A percentile compares a stretch with the other conserved stretches of the same genome.
Conservation (phyloP, 2,797 vertebrate genomes). For the Coendou prehensilis region DNA sequence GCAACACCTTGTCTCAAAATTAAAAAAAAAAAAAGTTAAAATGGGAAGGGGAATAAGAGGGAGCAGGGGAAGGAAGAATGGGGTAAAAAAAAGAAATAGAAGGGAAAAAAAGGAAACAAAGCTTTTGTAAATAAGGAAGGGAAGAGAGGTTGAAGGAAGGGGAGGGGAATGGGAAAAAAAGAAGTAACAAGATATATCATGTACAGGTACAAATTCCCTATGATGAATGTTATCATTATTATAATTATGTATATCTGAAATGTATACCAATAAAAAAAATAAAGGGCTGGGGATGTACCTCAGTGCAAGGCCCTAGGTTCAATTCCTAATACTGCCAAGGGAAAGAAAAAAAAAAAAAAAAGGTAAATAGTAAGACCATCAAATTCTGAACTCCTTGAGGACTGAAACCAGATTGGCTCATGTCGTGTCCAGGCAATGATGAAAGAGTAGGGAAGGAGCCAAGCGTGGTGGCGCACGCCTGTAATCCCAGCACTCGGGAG, state of each 20-base stretch:
- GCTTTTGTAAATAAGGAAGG: not conserved
- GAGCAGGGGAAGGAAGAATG: not conserved
- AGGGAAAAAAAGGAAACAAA: not conserved
- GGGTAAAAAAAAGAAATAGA: not conserved
- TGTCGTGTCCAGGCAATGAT: not conserved
- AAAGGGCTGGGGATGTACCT: not conserved
- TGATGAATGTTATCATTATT: not conserved
- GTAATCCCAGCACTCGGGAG: not conserved
- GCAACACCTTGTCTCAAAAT: not conserved
- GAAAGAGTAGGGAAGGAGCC: not conserved
- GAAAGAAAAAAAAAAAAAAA: not conserved
- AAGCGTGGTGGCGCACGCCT: not conserved
- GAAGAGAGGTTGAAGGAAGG: not conserved
- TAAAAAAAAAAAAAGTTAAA: not conserved
- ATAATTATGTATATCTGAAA: not conserved
- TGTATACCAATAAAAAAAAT: not conserved
- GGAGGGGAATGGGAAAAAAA: not conserved
- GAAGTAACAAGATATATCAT: not conserved
- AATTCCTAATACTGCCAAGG: not conserved
- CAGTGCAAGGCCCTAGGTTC: not conserved
- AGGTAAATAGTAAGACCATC: not conserved
- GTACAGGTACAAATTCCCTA: not conserved
- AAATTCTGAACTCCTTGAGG: slow-evolving; percentile 31
- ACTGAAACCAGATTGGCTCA: not conserved
- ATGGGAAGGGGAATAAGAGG: not conserved